These are phyloP conservation scores for Ceratotherium simum DNA, from an alignment of 2,113 vertebrate genomes.

Conservation along the genomic window DNA sequence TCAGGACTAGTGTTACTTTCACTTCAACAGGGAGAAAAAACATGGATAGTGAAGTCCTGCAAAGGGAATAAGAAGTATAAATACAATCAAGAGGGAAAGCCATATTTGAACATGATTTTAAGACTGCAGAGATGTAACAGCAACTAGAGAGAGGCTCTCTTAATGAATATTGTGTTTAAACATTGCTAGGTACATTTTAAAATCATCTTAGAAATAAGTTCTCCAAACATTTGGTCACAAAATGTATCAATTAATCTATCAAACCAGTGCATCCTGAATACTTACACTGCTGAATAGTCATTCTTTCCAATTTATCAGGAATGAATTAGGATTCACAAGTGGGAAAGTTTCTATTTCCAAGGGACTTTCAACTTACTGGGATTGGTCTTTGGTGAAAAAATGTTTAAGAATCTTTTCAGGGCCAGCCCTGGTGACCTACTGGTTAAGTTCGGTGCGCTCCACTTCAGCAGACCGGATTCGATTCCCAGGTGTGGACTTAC, in stretches of 20 bases:
- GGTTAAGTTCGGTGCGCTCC: too few species aligned
- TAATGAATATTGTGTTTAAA: background rate
- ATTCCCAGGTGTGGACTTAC: too few species aligned
- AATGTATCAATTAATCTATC: background rate
- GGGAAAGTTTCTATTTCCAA: slow-evolving; percentile 20
- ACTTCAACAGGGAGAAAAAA: background rate
- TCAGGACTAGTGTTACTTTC: slow-evolving; percentile 54
- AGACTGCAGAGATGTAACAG: background rate
- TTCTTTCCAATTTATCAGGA: background rate
- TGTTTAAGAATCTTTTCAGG: background rate
- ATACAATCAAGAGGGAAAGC: background rate
- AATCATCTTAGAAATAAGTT: background rate
- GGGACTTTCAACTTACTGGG: background rate
- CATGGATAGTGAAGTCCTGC: slow-evolving; percentile 8
- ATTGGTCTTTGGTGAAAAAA: background rate
- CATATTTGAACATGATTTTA: background rate
- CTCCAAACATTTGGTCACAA: background rate
- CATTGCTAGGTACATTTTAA: background rate
- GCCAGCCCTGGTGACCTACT: too few species aligned
- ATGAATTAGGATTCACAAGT: background rate
- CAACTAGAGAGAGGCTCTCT: background rate
- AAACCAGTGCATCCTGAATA: background rate
- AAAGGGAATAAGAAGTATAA: background rate
- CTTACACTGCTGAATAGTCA: background rate
- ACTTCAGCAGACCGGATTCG: too few species aligned